These are phyloP conservation scores for Stomatorhinus ivindoensis DNA, from an alignment of 2,113 vertebrate genomes.

Conservation along the genomic window DNA sequence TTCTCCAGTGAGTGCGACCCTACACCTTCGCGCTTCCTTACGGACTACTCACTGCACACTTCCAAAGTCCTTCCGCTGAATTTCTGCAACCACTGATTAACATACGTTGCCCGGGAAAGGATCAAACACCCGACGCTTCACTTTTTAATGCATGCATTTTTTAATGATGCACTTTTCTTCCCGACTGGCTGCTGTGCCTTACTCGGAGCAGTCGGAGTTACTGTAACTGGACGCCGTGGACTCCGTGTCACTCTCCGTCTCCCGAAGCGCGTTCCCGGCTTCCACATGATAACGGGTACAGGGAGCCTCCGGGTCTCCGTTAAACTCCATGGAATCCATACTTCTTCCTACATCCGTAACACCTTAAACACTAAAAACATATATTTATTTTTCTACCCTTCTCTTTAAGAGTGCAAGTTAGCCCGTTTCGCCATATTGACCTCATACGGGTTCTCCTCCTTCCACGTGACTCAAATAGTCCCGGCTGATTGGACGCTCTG, in stretches of 20 bases:
- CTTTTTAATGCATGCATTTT: background rate
- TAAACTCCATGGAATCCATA: conserved; percentile 32
- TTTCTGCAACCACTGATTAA: background rate
- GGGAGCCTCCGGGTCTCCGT: background rate
- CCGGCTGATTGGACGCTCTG: conserved; percentile 41
- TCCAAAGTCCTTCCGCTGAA: background rate
- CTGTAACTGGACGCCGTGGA: conserved; percentile 42
- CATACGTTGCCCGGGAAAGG: background rate
- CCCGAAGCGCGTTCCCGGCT: background rate
- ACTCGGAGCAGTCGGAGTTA: conserved; percentile 52
- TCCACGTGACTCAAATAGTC: conserved; percentile 38
- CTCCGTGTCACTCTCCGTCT: conserved; percentile 30
- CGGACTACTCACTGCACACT: background rate
- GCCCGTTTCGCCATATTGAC: conserved; percentile 46
- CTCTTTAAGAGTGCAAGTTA: background rate
- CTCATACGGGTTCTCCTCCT: background rate
- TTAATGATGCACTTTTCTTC: background rate
- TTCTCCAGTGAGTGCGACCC: background rate
- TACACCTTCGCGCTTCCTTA: background rate
- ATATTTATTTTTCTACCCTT: background rate
- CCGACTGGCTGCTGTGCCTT: conserved; percentile 30
- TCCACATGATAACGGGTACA: background rate
- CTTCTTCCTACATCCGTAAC: background rate
- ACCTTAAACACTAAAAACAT: too few species aligned
- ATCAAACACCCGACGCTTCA: background rate